phyloP scores from a whole-genome alignment of 1,140 invertebrate genomes.

The Wasmannia auropunctata region DNA sequence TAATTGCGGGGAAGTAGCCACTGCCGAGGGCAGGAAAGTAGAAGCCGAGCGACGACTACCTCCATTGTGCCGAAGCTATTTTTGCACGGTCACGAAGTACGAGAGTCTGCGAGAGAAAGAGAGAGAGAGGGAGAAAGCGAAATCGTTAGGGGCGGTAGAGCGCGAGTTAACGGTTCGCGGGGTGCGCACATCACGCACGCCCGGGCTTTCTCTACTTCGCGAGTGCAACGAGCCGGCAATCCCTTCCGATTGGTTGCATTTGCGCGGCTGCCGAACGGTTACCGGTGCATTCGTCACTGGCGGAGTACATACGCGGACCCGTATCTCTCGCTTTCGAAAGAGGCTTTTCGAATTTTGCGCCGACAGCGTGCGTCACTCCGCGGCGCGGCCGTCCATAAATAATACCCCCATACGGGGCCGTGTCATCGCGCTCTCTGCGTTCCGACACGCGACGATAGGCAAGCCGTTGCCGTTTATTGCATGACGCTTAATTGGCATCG shows the following conservation, averaged over 20 bases:
- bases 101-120: background rate
- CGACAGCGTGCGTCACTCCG: background rate
- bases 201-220: conserved; percentile 27
- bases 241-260: conserved; percentile 42
- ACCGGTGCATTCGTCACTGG: conserved; percentile 11
- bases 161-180: conserved; percentile 18
- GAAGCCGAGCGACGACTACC: background rate
- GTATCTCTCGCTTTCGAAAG: conserved; percentile 34
- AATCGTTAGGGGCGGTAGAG: conserved; percentile 10
- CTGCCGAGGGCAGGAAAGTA: background rate
- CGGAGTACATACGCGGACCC: background rate
- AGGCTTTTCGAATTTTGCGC: conserved; percentile 36
- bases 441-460: background rate
- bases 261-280: conserved; percentile 28
- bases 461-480: conserved; percentile 16
- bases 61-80: background rate
- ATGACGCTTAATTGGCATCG: background rate
- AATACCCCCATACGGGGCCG: conserved; percentile 11
- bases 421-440: background rate
- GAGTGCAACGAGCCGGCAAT: conserved; percentile 38
- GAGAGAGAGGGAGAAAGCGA: no score
- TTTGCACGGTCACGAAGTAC: background rate
- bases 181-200: background rate
- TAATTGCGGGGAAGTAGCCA: background rate
- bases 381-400: conserved; percentile 7